Evolutionary conservation across 2,888 invertebrate genomes (phyloP).

Genomic region (Gonocerus acuteangulatus): DNA sequence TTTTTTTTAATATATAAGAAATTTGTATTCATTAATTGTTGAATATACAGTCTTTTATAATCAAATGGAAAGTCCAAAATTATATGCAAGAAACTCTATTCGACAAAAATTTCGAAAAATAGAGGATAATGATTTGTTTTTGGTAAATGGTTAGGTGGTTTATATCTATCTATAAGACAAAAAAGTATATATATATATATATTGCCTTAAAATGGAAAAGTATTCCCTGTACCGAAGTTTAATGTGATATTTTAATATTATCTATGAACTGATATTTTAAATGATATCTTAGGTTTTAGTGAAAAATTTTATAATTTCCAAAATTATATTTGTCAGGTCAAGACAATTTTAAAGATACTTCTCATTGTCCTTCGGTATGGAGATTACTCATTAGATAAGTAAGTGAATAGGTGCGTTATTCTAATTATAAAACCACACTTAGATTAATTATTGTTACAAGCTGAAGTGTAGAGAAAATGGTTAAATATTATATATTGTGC

Average conservation of each 20-base stretch:
- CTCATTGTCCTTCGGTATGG: slow-evolving; percentile 27
- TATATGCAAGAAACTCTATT: not conserved
- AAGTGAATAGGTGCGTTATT: slow-evolving; percentile 36
- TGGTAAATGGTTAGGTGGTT: slow-evolving; percentile 35
- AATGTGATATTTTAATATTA: slow-evolving; percentile 14
- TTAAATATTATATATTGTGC: slow-evolving; percentile 36
- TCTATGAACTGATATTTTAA: not conserved
- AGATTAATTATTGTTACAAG: slow-evolving; percentile 36
- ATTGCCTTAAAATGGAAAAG: slow-evolving; percentile 34
- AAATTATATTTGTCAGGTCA: not conserved
- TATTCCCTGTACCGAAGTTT: slow-evolving; percentile 30
- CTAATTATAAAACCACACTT: slow-evolving; percentile 35
- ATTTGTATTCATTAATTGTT: not conserved
- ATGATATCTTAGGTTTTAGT: not conserved
- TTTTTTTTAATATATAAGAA: slow-evolving; percentile 1
- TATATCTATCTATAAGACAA: slow-evolving; percentile 28
- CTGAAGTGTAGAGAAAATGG: slow-evolving; percentile 33
- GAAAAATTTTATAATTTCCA: not conserved
- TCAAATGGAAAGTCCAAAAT: slow-evolving; percentile 20
- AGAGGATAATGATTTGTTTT: slow-evolving; percentile 30
- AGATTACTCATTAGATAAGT: slow-evolving; percentile 29
- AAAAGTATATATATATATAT: slow-evolving; percentile 13
- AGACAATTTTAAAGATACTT: not conserved
- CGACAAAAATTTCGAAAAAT: not conserved
- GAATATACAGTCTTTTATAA: slow-evolving; percentile 16